Evolutionary conservation across 2,113 vertebrate genomes (phyloP), one percentile per base, ranked within the genome.

Genomic region (Sarotherodon lohbergeri): DNA sequence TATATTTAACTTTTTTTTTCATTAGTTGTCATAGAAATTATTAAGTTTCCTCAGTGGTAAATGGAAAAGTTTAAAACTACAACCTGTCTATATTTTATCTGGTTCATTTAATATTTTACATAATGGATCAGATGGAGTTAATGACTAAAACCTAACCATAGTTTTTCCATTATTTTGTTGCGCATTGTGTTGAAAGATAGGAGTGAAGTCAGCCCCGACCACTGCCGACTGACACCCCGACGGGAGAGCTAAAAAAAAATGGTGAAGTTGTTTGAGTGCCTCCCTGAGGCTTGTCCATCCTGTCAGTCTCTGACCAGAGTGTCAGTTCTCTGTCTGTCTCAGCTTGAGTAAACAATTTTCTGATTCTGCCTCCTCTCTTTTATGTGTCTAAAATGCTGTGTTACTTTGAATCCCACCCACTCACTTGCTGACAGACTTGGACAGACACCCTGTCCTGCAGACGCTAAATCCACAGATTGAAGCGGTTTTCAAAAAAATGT

Each of bases 371-470:
- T 90, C 46, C 11, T 32, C 76, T 86, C 66, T 85, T 76, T 85
- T 73, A 9, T 36, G 19, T 81, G 76, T 87, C 56, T 56, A 41
- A 83, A 88, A 80, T 5, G 10, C 56, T 22, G 19, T 71, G 36
- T 85, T 66, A 43, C 82, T 88, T 27, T 85, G 87, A 93, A 89
- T 88, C 61, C 61, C 41, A 27, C 86, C 85, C 86, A 90, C 91
- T 85, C 89, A 5, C 50, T 85, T 55, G 1, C 41, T 73, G 68
- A 24, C 56, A 82, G 43, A 82, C 43, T 82, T 57, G 29, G 86
- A 89, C 86, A 24, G 82, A 89, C 78, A 48, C 7, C 5, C 73
- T 82, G 55, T 84, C 86, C 85, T 84, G 5, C 55, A 84, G 83
- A 90, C 6, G 46, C 14, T 68, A 16, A 63, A 63, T 83, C 86